These are phyloP conservation scores for Melanitta fusca DNA, from an alignment of 2,797 vertebrate genomes.

Conservation along the genomic window DNA sequence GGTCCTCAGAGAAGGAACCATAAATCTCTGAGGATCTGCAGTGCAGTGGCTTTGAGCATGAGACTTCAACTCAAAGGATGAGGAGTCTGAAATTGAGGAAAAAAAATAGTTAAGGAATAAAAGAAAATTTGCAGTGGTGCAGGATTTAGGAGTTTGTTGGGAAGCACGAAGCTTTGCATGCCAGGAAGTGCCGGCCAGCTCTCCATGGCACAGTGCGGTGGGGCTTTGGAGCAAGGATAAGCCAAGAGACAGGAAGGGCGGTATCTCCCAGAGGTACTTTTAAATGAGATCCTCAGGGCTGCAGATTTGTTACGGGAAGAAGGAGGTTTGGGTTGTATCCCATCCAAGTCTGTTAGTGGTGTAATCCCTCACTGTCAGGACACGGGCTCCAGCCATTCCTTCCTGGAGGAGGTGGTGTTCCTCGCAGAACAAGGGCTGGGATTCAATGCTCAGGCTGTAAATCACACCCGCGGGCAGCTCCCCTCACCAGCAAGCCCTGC, in stretches of 20 bases:
- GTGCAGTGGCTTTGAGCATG: background rate
- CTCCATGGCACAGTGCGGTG: background rate
- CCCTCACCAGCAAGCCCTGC: background rate
- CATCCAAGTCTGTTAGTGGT: constrained; percentile 12
- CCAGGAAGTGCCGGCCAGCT: background rate
- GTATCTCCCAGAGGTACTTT: background rate
- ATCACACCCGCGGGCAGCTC: background rate
- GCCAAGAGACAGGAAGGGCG: constrained; percentile 40
- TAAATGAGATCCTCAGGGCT: constrained; percentile 27
- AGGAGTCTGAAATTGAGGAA: background rate
- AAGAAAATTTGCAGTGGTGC: background rate
- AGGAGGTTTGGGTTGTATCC: constrained; percentile 51
- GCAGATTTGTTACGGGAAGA: constrained; percentile 39
- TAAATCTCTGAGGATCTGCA: background rate
- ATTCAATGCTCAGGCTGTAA: background rate
- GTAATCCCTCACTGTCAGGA: constrained; percentile 42
- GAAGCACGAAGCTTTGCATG: background rate
- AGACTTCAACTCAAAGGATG: background rate
- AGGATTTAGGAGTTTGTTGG: background rate
- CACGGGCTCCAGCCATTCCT: background rate
- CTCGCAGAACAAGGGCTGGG: background rate
- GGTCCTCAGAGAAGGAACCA: background rate
- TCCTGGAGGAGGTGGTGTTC: constrained; percentile 21
- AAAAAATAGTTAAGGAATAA: constrained; percentile 32
- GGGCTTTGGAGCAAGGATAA: background rate